Conservation (phyloP, 2,113 vertebrate species). For the Reinhardtius hippoglossoides region DNA sequence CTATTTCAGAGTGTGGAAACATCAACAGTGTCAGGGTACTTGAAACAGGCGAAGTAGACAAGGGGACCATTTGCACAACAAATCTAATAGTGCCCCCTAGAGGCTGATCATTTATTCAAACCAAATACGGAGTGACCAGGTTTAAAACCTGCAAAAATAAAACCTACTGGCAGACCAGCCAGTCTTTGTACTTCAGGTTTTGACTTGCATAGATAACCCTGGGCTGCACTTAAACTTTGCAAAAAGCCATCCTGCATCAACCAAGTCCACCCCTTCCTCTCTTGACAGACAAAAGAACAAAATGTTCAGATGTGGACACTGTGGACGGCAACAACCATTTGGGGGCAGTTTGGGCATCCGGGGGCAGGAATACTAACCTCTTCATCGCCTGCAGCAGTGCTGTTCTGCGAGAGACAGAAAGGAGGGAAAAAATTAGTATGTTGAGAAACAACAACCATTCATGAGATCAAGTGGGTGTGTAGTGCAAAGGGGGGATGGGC, state of each 20-base stretch:
- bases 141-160: neutral
- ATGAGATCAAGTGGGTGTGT: slow-evolving; percentile 67
- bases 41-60: neutral
- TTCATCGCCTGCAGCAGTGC: slow-evolving; percentile 50
- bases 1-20: too few relatives aligned
- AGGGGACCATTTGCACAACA: neutral
- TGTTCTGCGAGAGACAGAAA: slow-evolving; percentile 44
- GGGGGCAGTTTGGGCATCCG: neutral
- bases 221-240: too few relatives aligned
- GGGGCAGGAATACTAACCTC: slow-evolving; percentile 72
- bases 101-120: neutral
- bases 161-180: neutral
- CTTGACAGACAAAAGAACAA: slow-evolving; percentile 1
- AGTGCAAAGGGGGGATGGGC: slow-evolving; percentile 63
- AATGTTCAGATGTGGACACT: neutral
- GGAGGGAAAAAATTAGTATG: slow-evolving; percentile 37
- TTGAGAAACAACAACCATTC: slow-evolving; percentile 50
- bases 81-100: slow-evolving; percentile 24
- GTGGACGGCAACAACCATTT: neutral
- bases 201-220: neutral
- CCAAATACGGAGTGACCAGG: neutral
- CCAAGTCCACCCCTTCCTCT: neutral
- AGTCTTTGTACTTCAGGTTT: neutral
- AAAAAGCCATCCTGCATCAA: neutral
- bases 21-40: too few relatives aligned